phyloP scores from a whole-genome alignment of 2,797 vertebrate species.

The Notamacropus eugenii region DNA sequence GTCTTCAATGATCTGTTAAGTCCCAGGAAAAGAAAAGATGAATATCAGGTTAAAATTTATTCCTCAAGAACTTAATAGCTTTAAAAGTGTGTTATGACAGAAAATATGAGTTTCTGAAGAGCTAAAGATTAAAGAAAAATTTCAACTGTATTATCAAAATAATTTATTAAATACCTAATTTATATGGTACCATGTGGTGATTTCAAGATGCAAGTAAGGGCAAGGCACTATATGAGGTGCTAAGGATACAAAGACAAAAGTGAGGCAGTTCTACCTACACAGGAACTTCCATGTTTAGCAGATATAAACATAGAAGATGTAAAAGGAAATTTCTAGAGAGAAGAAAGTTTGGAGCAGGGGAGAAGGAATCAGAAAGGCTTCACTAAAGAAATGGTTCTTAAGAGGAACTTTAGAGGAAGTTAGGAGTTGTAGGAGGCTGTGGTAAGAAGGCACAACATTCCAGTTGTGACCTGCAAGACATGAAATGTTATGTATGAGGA shows the following conservation, averaged over 20 bases:
- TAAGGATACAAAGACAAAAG: background rate
- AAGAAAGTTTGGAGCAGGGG: background rate
- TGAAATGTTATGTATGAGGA: background rate
- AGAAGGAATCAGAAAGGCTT: background rate
- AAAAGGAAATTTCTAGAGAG: background rate
- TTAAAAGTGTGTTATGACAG: conserved; percentile 4
- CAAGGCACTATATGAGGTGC: background rate
- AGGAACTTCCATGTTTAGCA: background rate
- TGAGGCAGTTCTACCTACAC: background rate
- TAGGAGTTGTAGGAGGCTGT: background rate
- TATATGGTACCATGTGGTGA: background rate
- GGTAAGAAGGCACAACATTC: background rate
- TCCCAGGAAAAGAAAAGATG: conserved; percentile 31
- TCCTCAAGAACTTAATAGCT: background rate
- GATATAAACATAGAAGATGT: background rate
- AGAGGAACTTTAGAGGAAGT: background rate
- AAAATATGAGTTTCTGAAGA: conserved; percentile 25
- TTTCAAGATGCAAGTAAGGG: background rate
- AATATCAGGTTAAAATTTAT: conserved; percentile 54
- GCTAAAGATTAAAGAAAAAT: conserved; percentile 42
- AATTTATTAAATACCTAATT: conserved; percentile 43
- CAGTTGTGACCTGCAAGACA: background rate
- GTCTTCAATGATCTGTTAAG: conserved; percentile 95
- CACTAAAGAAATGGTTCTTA: background rate
- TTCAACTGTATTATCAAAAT: conserved; percentile 31